Evolutionary conservation across 2,888 invertebrate species (phyloP).

Genomic region (Patella caerulea): DNA sequence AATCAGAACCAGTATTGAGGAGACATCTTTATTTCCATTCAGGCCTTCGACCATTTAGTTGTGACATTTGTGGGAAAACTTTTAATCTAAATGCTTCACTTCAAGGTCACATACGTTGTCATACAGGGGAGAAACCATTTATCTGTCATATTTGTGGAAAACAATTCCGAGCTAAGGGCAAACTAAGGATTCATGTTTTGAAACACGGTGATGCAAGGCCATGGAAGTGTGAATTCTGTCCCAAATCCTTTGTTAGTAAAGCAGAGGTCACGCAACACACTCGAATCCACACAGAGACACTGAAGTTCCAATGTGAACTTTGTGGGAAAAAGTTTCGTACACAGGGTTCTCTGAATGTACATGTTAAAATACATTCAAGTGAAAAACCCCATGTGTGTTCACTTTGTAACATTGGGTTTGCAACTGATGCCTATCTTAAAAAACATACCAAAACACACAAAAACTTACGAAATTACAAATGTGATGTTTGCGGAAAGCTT

Average conservation of each 20-base stretch:
- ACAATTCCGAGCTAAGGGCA: neutral
- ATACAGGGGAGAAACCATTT: slow-evolving; percentile 6
- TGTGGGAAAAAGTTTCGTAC: slow-evolving; percentile 6
- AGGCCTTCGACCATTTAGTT: neutral
- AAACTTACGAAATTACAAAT: neutral
- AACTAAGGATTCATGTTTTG: neutral
- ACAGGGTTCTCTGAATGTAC: neutral
- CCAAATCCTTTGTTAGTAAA: neutral
- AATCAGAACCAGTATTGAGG: slow-evolving; percentile 1
- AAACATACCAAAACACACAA: neutral
- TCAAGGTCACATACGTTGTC: neutral
- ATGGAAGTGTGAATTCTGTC: neutral
- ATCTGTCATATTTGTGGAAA: neutral
- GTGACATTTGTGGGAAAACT: neutral
- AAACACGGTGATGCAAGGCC: neutral
- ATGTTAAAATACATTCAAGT: neutral
- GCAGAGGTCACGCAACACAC: neutral
- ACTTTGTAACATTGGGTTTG: neutral
- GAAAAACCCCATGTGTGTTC: neutral
- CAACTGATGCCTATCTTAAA: neutral
- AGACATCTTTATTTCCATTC: neutral
- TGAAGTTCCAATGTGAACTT: neutral
- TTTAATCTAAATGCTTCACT: neutral
- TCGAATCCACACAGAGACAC: neutral
- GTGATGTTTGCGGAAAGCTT: neutral